Evolutionary conservation across 2,113 vertebrate genomes (phyloP).

Genomic region (Cavia porcellus): DNA sequence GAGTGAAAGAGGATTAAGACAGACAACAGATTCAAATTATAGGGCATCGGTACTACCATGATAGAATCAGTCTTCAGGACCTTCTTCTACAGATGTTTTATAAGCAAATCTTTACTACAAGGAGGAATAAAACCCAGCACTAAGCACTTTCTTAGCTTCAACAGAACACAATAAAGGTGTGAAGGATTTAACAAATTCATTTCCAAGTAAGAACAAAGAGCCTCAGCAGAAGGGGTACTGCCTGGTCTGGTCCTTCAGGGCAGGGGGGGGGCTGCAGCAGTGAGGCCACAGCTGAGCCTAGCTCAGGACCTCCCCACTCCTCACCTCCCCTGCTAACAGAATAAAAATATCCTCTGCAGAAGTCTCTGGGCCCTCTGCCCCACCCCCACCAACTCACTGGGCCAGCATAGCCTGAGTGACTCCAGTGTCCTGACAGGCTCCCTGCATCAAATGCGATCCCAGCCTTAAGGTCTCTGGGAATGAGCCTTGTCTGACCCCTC

Average conservation of each 20-base stretch:
- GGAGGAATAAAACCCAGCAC: not conserved
- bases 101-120: not conserved
- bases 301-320: not conserved
- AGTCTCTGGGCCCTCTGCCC: not conserved
- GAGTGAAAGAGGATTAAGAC: not conserved
- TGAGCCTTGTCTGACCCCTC: not conserved
- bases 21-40: not conserved
- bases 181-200: not conserved
- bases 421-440: not conserved
- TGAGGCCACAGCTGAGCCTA: not conserved
- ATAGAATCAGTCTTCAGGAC: not conserved
- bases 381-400: not conserved
- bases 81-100: not conserved
- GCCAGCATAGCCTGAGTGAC: not conserved
- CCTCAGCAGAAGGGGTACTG: not conserved
- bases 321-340: not conserved
- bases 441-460: not conserved
- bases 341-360: not conserved
- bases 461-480: not conserved
- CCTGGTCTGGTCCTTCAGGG: not conserved
- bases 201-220: not conserved
- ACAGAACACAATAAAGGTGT: not conserved
- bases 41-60: not conserved
- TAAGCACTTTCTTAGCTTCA: not conserved
- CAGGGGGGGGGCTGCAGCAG: not conserved